Evolutionary conservation across 2,113 vertebrate genomes (phyloP).

Genomic region (Heterotilapia buettikoferi): DNA sequence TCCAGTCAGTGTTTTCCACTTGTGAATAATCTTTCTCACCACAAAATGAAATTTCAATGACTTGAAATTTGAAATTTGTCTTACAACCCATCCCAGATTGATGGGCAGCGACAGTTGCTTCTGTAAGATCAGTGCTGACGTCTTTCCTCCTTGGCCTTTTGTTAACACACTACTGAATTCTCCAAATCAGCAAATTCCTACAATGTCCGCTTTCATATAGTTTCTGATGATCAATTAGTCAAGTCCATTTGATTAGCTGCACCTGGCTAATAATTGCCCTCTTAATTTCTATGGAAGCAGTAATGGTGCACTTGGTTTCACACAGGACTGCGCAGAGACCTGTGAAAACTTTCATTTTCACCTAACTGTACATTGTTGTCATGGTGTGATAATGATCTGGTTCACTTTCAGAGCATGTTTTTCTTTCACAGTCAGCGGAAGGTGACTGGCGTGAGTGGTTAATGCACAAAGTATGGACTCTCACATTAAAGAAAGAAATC

Average conservation of each 20-base stretch:
- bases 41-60: background rate
- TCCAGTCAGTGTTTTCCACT: background rate
- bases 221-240: background rate
- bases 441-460: background rate
- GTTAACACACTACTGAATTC: background rate
- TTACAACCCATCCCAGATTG: background rate
- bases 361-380: background rate
- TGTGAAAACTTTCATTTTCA: background rate
- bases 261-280: background rate
- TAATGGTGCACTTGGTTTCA: background rate
- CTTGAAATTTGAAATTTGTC: background rate
- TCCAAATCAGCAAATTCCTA: background rate
- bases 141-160: background rate
- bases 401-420: background rate
- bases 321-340: background rate
- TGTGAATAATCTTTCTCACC: background rate
- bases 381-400: background rate
- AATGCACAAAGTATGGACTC: background rate
- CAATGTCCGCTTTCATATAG: background rate
- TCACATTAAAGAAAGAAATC: background rate
- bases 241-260: background rate
- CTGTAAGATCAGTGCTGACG: background rate
- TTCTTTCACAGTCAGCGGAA: background rate
- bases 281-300: background rate
- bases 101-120: background rate